These are phyloP conservation scores for Cathartes aura DNA, from an alignment of 2,113 vertebrate species.

Conservation along the genomic window DNA sequence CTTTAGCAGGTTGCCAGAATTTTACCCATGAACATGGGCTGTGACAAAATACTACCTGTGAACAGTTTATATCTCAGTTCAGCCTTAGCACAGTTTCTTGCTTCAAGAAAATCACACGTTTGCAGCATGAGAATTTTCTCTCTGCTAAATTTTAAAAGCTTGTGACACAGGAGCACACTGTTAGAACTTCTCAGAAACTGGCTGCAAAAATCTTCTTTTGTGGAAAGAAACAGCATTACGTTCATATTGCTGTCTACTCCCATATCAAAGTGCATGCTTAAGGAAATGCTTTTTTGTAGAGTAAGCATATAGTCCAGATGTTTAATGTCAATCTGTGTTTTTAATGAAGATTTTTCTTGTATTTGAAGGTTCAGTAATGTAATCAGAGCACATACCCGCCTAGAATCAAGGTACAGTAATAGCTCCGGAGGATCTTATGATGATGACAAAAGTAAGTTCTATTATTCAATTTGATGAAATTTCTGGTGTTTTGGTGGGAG, in stretches of 20 bases:
- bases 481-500: not conserved
- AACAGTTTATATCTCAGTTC: not conserved
- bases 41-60: not conserved
- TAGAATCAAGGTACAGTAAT: conserved; percentile 99
- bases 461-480: not conserved
- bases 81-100: not conserved
- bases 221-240: not conserved
- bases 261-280: not conserved
- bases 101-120: not conserved
- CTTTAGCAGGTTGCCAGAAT: not conserved
- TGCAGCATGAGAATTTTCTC: not conserved
- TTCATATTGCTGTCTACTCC: not conserved
- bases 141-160: not conserved
- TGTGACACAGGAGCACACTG: not conserved
- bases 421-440: conserved; percentile 98
- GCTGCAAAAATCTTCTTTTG: not conserved
- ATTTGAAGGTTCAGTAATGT: conserved; percentile 84
- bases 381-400: conserved; percentile 91
- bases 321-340: not conserved
- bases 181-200: not conserved
- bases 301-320: not conserved
- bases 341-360: conserved; percentile 1
- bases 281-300: not conserved
- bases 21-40: not conserved
- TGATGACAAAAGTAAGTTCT: conserved; percentile 94